Percentiles rank a stretch among this genome's conserved stretches.
Evolutionary conservation across 2,113 vertebrate species (phyloP).

Genomic region (Platichthys stellatus): DNA sequence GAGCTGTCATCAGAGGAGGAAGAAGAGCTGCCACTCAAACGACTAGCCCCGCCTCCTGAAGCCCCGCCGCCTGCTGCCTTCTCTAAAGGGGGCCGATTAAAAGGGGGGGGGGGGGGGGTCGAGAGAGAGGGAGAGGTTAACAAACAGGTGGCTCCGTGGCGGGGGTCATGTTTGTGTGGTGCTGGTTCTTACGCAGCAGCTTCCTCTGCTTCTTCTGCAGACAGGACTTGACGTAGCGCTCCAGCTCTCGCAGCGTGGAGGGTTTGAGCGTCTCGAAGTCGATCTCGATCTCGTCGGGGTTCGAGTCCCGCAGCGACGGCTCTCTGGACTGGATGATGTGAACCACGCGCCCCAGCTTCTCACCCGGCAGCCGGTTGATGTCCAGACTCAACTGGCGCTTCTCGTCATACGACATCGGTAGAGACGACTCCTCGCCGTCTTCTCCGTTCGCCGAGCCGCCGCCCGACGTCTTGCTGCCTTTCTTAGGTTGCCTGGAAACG

Average conservation of each 20-base stretch:
- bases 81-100: conserved; percentile 85
- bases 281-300: conserved; percentile 98
- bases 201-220: conserved; percentile 97
- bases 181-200: conserved; percentile 86
- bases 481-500: conserved; percentile 90
- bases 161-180: neutral
- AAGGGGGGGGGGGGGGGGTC: neutral
- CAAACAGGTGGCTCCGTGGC: neutral
- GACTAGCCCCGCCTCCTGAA: conserved; percentile 90
- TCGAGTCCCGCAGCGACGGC: conserved; percentile 96
- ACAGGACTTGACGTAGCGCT: conserved; percentile 98
- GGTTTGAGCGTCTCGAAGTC: conserved; percentile 99
- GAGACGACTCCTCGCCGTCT: conserved; percentile 92
- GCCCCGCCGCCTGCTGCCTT: conserved; percentile 88
- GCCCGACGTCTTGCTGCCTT: conserved; percentile 83
- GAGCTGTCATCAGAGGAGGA: conserved; percentile 94
- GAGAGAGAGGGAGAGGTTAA: conserved; percentile 7
- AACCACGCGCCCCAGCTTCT: conserved; percentile 96
- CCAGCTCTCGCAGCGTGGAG: conserved; percentile 94
- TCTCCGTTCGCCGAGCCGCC: conserved; percentile 84
- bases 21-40: conserved; percentile 93
- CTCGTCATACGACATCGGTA: conserved; percentile 97
- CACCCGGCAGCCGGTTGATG: conserved; percentile 95
- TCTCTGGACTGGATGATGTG: conserved; percentile 98
- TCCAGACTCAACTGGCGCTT: conserved; percentile 97